Evolutionary conservation across 2,888 invertebrate genomes (phyloP), one percentile per base, ranked within the genome.

Genomic region (Abrostola tripartita): DNA sequence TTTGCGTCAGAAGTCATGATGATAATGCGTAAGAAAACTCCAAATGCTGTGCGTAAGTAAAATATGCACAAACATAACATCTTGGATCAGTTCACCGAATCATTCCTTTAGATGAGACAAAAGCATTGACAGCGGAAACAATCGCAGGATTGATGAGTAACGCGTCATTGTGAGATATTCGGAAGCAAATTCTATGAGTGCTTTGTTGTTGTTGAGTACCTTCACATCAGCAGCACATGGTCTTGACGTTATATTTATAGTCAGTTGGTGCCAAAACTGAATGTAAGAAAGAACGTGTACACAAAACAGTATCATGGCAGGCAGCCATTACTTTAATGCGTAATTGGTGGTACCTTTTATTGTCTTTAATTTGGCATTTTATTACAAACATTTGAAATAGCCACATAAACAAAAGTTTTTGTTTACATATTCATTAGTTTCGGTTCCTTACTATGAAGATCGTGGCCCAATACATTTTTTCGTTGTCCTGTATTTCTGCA

Each of bases 221-320:
- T 54, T 61, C 66, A 64, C 63, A 65, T 59, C 42, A 55, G 54
- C 62, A 74, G 52, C 58, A 70, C 75, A 72, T 63, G 65, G 66
- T 56, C 52, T 65, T 12, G 24, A n/a, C 6, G 59, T 66, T 78
- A 60, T 73, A 74, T 69, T 67, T 67, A 47, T 52, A 66, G 40
- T 54, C n/a, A 47, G 14, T 41, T 58, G 51, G 55, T 73, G 73
- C 65, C 77, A 75, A 66, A 47, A 8, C 44, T 47, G 24, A 47
- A 5, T 47, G 5, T 8, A 14, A 24, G 44, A 9, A 47, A 5
- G 24, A 24, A 24, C 24, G 24, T 14, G 44, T 14, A 44, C 44
- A 1, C 44, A 47, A 47, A 61, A 14, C 41, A 38, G 7, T 37
- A 51, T 41, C 42, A 60, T 71, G 70, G 61, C 79, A 66, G 24